A percentile compares a stretch with the other conserved stretches of the same genome.
Conservation (phyloP, 2,113 vertebrate species). For the Meriones unguiculatus region DNA sequence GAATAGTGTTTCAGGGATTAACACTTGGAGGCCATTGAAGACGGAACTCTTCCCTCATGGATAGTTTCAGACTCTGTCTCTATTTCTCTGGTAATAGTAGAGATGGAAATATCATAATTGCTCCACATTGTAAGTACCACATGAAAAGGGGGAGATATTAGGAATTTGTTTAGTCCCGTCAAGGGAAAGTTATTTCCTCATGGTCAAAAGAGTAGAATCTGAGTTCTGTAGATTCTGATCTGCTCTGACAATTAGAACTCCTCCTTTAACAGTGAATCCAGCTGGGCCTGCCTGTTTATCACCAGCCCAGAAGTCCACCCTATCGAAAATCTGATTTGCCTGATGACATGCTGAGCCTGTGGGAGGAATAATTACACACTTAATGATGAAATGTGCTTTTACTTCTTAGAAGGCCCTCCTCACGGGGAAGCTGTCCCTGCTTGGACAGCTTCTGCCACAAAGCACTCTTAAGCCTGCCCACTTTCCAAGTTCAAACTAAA, state of each 20-base stretch:
- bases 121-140: too few relatives aligned
- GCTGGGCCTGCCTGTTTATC: neutral
- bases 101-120: neutral
- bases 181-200: neutral
- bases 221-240: neutral
- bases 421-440: neutral
- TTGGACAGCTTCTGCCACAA: neutral
- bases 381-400: neutral
- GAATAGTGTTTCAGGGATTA: neutral
- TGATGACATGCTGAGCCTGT: neutral
- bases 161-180: neutral
- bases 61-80: neutral
- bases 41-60: neutral
- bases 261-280: neutral
- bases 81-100: neutral
- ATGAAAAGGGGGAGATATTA: neutral
- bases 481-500: neutral
- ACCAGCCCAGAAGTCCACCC: neutral
- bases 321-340: neutral
- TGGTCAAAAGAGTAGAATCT: neutral
- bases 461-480: neutral
- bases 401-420: neutral
- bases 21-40: neutral
- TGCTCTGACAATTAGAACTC: neutral
- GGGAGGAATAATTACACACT: neutral